Base-by-base conservation (phyloP, 2,888 invertebrate species). In the Heliconius ethilla region DNA sequence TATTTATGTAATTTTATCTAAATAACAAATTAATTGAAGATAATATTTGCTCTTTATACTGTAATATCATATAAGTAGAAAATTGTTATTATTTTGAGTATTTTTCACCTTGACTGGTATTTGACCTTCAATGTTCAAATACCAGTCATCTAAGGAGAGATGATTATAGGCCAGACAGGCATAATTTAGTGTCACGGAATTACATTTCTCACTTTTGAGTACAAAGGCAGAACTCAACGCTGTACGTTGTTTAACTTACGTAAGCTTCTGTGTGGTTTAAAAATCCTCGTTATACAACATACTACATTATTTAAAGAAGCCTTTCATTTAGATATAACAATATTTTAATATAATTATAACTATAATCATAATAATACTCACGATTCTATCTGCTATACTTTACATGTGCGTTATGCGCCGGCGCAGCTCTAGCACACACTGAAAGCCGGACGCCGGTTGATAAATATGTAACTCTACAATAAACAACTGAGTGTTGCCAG, bases 321-420 rank as follows among this genome's bases (percentile, higher is more conserved):
- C 67, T 37, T 67, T 37, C 2, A 13, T 37, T 1, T 37, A 67
- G 37, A 13, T 67, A n/a, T 37, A 67, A 66, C 37, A 65, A 29
- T 10, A 3, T 22, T n/a, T 67, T 33, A n/a, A 67, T 67, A 67
- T 67, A 37, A 67, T 67, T 67, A 67, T 37, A 37, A 37, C 5
- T n/a, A 5, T n/a, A 37, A 67, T 37, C n/a, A 67, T 37, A 37
- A 67, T 67, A 67, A 11, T 37, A n/a, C 67, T 67, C n/a, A 67
- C 67, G 67, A 33, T 67, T 51, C 51, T 37, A 2, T 40, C 40
- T 40, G 40, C 40, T 40, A 40, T 40, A n/a, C 6, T 15, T n/a
- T 25, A 25, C 11, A 4, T n/a, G 4, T 37, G 9, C 22, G n/a
- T 9, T 13, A 15, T 45, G 69, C 69, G 69, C 69, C 40, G 15